A percentile compares a stretch with the other conserved stretches of the same genome.
phyloP scores from a whole-genome alignment of 2,888 invertebrate genomes.

The Nemapogon koenigi region DNA sequence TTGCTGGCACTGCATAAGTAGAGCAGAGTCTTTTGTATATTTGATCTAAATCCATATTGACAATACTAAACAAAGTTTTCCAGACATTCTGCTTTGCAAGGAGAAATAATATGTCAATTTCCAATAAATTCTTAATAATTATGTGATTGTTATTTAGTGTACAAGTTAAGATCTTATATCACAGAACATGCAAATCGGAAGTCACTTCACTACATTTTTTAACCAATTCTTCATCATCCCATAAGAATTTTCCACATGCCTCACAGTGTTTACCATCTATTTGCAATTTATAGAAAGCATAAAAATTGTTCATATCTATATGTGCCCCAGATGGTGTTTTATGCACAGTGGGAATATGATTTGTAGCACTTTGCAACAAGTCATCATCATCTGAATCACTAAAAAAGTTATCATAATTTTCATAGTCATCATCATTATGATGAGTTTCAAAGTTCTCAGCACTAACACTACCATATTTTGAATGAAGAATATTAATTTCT shows the following conservation, averaged over 20 bases:
- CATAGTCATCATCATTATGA: conserved; percentile 31
- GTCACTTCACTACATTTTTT: conserved; percentile 25
- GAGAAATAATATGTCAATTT: too few relatives aligned
- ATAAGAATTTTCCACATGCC: conserved; percentile 77
- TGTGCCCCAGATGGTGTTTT: conserved; percentile 48
- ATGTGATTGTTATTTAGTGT: too few relatives aligned
- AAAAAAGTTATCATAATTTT: conserved; percentile 38
- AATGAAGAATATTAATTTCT: conserved; percentile 26
- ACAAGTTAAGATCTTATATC: too few relatives aligned
- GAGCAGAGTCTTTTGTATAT: too few relatives aligned
- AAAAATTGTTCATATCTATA: conserved; percentile 61
- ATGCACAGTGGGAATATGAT: conserved; percentile 17
- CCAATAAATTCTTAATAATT: too few relatives aligned
- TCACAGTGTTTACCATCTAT: conserved; percentile 73
- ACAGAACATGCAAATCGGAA: too few relatives aligned
- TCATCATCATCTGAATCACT: conserved; percentile 46
- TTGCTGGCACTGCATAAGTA: too few relatives aligned
- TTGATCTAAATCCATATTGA: too few relatives aligned
- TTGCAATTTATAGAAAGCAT: conserved; percentile 42
- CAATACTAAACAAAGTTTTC: too few relatives aligned
- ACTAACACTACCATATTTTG: conserved; percentile 11
- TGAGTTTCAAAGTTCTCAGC: conserved; percentile 14
- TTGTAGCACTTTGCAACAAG: conserved; percentile 13
- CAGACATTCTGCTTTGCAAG: too few relatives aligned
- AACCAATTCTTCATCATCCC: conserved; percentile 60